Percentiles rank a stretch among this genome's conserved stretches.
phyloP scores from a whole-genome alignment of 2,888 invertebrate species.

The Ophion ellenae region DNA sequence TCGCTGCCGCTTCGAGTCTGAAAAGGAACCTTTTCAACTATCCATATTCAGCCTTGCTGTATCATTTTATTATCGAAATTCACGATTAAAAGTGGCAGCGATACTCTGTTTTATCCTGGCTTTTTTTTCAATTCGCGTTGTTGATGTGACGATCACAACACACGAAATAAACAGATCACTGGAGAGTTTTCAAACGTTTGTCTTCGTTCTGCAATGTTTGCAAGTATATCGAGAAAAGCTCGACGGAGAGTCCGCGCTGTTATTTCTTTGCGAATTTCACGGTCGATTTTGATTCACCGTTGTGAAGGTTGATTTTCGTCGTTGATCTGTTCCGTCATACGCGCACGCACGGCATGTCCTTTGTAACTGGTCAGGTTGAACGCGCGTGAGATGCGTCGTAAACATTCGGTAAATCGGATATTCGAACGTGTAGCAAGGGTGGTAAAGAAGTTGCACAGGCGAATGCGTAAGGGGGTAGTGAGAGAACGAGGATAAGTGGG shows the following conservation, averaged over 20 bases:
- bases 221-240: neutral
- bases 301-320: neutral
- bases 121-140: neutral
- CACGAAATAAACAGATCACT: neutral
- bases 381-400: slow-evolving; percentile 43
- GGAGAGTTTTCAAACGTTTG: neutral
- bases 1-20: neutral
- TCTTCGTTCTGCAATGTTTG: neutral
- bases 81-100: neutral
- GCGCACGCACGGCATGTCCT: slow-evolving; percentile 67
- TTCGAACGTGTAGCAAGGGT: slow-evolving; percentile 29
- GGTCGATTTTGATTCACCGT: neutral
- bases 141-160: neutral
- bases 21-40: slow-evolving; percentile 11
- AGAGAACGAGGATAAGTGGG: slow-evolving; percentile 61
- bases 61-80: slow-evolving; percentile 16
- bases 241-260: no score
- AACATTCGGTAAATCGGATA: slow-evolving; percentile 35
- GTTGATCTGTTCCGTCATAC: slow-evolving; percentile 67
- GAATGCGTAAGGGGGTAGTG: slow-evolving; percentile 41
- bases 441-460: slow-evolving; percentile 45
- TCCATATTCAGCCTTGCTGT: slow-evolving; percentile 28
- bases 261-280: no score
- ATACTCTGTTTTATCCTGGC: neutral
- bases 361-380: slow-evolving; percentile 59